Conservation (phyloP, 2,797 vertebrate species). For the Sylvia borin region DNA sequence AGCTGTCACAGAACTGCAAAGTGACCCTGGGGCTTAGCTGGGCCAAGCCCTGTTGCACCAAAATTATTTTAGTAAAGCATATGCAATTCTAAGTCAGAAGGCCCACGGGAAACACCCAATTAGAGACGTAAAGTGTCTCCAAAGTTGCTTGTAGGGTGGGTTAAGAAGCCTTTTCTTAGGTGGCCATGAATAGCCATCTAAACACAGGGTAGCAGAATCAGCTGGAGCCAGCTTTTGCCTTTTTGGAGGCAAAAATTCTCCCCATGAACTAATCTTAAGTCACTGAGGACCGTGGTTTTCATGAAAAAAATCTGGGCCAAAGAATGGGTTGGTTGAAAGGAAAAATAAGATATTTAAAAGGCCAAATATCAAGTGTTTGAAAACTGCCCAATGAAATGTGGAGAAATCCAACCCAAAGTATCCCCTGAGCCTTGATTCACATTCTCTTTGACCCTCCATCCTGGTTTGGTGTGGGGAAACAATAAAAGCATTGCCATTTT, state of each 20-base stretch:
- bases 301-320: background rate
- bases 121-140: background rate
- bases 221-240: background rate
- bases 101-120: background rate
- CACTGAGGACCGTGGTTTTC: background rate
- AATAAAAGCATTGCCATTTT: background rate
- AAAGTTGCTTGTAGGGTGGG: background rate
- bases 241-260: background rate
- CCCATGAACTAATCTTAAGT: background rate
- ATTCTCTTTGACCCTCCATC: background rate
- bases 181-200: background rate
- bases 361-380: background rate
- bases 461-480: background rate
- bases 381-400: background rate
- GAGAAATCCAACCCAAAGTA: background rate
- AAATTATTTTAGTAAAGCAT: background rate
- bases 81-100: background rate
- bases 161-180: background rate
- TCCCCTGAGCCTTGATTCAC: background rate
- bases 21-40: background rate
- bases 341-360: background rate
- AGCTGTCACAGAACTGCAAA: background rate
- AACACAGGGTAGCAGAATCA: background rate
- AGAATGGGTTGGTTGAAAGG: background rate
- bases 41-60: background rate